Base-by-base conservation (phyloP, 1,140 invertebrate genomes). In the Drosophila punjabiensis region DNA sequence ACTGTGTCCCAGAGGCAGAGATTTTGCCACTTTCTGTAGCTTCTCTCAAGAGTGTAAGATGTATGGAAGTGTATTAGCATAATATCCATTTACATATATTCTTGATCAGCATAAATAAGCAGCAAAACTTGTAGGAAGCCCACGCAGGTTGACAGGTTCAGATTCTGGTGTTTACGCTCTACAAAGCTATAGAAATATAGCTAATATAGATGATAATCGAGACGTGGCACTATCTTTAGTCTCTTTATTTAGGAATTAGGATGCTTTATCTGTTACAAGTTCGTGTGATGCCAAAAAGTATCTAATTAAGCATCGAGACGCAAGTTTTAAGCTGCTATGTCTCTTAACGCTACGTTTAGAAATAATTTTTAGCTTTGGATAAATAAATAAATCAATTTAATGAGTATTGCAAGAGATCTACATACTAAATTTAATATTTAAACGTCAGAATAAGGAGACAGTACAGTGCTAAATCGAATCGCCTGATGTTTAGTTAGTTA, bases 31-130 rank as follows among this genome's bases (percentile, higher is more conserved):
- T 16, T 41, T 11, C 14, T 2, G 5, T 55, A 3, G 18, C 20
- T 39, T 7, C 28, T n/a, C 14, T 24, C 14, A 3, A 6, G 5
- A n/a, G 35, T 39, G 8, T 24, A 1, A 16, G 20, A 3, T 24
- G 20, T 48, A 11, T 20, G 4, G n/a, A n/a, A 20, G 33, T 56
- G 32, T 37, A 4, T 18, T 55, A 33, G 30, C 50, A 10, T 39
- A 39, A 37, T 39, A 28, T n/a, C 1, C 9, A 39, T 39, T 39
- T 6, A 37, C 33, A 56, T 56, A 37, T 37, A 39, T 24, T 58
- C 55, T 58, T 24, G 35, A 58, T n/a, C 35, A 7, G 55, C 55
- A 39, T 39, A 58, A 39, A n/a, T 16, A 11, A 28, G n/a, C 35
- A 24, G 3, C 35, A 0, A 39, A n/a, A 58, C 33, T 56, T 37